Evolutionary conservation across 1,140 invertebrate species (phyloP), one percentile per base, ranked within the genome.

Genomic region (Ooceraea biroi): DNA sequence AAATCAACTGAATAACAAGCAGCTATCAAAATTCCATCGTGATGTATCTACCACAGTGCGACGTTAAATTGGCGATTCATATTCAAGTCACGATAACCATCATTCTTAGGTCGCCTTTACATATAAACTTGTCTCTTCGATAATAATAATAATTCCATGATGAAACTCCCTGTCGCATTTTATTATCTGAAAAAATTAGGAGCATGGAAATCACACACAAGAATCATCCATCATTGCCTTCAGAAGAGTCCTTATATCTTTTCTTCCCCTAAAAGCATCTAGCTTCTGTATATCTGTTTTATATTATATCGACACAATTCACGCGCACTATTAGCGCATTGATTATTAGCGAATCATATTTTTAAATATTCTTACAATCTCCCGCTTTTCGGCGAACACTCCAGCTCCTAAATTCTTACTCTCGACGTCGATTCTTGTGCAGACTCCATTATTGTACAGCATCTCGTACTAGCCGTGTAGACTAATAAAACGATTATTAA

Each of bases 101-200:
- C 65, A 46, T 71, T 57, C 65, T 80, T 80, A 69, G 63, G 65
- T 80, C 76, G 76, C 57, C 12, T 57, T 57, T 30, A 80, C 57
- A 55, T 17, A 71, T 57, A 17, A 10, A 78, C 27, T 69, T 58
- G 12, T n/a, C 52, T 44, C 3, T 68, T 27, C 27, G 41, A 46
- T 57, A 27, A 7, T 36, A 27, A 7, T 36, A 7, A 36, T 36
- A 2, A 36, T 7, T 36, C 36, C 63, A 58, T 19, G n/a, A 57
- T 44, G n/a, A 27, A 69, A 71, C 69, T 69, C 30, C n/a, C 63
- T 19, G 4, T 71, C 50, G n/a, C 41, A 65, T 19, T 65, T 57
- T 17, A 22, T 58, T 68, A 44, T 27, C 36, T 69, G 19, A 8
- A 14, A 30, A 57, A 80, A 58, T 46, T 17, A 19, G 41, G 22